Evolutionary conservation across 2,888 invertebrate species (phyloP).

Genomic region (Cybosia mesomella): DNA sequence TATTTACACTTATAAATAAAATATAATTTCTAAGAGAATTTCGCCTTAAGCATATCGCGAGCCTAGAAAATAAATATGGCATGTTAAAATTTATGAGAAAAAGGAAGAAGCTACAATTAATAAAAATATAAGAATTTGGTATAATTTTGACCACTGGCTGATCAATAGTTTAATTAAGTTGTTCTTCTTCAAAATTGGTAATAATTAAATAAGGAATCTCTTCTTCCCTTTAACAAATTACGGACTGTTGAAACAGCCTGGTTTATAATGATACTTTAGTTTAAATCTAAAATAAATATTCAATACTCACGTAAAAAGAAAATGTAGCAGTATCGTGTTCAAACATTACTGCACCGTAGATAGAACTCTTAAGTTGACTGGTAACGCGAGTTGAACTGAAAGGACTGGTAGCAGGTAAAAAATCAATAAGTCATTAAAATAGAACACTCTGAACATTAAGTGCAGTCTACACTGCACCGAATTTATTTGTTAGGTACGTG

Average conservation of each 20-base stretch:
- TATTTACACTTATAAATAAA: not conserved
- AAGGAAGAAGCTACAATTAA: too few relatives aligned
- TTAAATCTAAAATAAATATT: not conserved
- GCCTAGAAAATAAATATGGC: not conserved
- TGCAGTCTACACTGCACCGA: not conserved
- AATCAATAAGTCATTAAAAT: slow-evolving; percentile 17
- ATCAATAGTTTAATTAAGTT: too few relatives aligned
- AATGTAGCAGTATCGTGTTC: not conserved
- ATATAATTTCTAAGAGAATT: too few relatives aligned
- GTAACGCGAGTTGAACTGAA: not conserved
- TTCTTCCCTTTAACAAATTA: too few relatives aligned
- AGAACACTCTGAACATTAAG: slow-evolving; percentile 10
- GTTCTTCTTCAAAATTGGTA: too few relatives aligned
- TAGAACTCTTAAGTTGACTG: too few relatives aligned
- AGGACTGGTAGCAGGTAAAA: not conserved
- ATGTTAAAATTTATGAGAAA: too few relatives aligned
- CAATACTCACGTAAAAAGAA: not conserved
- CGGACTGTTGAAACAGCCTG: too few relatives aligned
- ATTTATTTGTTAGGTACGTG: not conserved
- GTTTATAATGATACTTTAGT: too few relatives aligned
- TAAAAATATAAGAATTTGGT: not conserved
- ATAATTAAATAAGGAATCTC: too few relatives aligned
- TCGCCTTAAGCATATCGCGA: too few relatives aligned
- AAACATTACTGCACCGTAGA: not conserved
- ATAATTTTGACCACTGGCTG: not conserved